These are phyloP conservation scores for Rhinophrynus dorsalis DNA, from an alignment of 2,797 vertebrate species.

Conservation along the genomic window DNA sequence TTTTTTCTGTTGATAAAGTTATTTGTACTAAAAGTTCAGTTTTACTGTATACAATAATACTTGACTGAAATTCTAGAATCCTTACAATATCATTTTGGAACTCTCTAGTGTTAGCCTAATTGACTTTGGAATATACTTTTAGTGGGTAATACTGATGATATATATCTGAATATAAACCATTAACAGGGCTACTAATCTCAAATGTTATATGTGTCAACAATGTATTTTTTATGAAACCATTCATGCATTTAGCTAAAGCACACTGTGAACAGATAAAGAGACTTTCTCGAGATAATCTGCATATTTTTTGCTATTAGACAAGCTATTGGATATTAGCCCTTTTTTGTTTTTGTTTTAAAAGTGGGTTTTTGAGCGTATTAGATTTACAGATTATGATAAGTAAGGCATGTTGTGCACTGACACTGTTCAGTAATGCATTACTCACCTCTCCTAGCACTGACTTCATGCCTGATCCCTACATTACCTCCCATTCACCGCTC, in stretches of 20 bases:
- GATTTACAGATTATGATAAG: too few relatives aligned
- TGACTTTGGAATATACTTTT: slow-evolving; percentile 32
- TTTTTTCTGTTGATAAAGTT: background rate
- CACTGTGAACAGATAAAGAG: slow-evolving; percentile 32
- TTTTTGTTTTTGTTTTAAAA: too few relatives aligned
- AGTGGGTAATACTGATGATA: slow-evolving; percentile 47
- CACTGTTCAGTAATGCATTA: too few relatives aligned
- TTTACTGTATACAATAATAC: background rate
- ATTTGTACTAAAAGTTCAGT: background rate
- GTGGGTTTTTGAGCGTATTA: too few relatives aligned
- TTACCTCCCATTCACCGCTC: too few relatives aligned
- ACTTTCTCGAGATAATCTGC: too few relatives aligned
- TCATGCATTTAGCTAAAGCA: slow-evolving; percentile 39
- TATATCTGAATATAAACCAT: slow-evolving; percentile 43
- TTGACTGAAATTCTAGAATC: background rate
- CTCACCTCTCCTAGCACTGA: too few relatives aligned
- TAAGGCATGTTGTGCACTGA: too few relatives aligned
- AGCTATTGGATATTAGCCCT: too few relatives aligned
- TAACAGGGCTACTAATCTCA: slow-evolving; percentile 32
- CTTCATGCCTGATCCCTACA: too few relatives aligned
- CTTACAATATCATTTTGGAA: slow-evolving; percentile 26
- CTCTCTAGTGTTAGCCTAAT: slow-evolving; percentile 28
- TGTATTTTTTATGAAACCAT: slow-evolving; percentile 44
- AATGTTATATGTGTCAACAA: slow-evolving; percentile 42
- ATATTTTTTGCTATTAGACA: too few relatives aligned